These are phyloP conservation scores for Rhyacophila evoluta DNA, from an alignment of 2,888 invertebrate genomes.

Conservation along the genomic window DNA sequence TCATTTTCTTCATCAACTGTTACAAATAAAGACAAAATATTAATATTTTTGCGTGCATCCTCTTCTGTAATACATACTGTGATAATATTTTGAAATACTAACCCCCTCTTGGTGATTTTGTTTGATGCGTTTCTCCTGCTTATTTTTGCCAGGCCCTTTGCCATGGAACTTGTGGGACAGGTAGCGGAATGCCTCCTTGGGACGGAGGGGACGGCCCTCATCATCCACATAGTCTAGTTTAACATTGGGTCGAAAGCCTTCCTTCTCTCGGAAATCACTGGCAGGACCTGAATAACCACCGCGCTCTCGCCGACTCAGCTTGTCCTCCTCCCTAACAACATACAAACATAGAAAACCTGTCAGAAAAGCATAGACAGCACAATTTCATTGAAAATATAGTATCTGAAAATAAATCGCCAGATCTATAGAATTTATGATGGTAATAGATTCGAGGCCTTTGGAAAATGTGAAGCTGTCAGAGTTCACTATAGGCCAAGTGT, in stretches of 20 bases:
- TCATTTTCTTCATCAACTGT: conserved; percentile 96
- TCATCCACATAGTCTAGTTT: conserved; percentile 98
- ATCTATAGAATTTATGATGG: no score
- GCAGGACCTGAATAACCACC: conserved; percentile 82
- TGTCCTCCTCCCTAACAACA: conserved; percentile 88
- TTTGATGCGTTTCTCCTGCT: conserved; percentile 95
- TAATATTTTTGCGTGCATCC: neutral
- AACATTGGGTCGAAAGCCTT: conserved; percentile 90
- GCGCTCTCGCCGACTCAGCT: conserved; percentile 79
- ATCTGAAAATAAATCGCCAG: no score
- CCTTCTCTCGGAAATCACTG: conserved; percentile 92
- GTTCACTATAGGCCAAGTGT: no score
- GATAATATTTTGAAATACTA: no score
- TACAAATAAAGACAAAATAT: conserved; percentile 51
- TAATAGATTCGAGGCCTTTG: no score
- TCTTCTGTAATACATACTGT: no score
- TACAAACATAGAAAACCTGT: no score
- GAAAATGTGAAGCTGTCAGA: no score
- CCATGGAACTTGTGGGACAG: conserved; percentile 99
- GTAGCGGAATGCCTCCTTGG: conserved; percentile 97
- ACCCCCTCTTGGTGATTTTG: conserved; percentile 94
- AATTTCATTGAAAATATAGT: no score
- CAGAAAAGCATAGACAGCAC: no score
- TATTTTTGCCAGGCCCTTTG: conserved; percentile 98
- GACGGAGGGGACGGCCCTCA: conserved; percentile 89